Conservation (phyloP, 2,888 invertebrate genomes). For the Lithophane socia region DNA sequence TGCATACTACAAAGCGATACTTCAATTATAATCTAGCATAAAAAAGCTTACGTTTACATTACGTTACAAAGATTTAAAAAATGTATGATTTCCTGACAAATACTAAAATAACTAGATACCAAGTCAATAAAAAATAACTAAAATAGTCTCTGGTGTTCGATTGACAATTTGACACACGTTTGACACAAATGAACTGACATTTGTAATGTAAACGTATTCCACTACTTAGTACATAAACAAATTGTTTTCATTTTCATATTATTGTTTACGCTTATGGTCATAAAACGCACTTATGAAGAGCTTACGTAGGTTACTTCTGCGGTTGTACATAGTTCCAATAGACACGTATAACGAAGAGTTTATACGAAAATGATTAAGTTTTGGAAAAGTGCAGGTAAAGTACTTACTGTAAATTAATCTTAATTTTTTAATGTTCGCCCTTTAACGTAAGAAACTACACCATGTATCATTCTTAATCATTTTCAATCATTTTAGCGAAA, state of each 20-base stretch:
- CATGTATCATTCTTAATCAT: constrained; percentile 35
- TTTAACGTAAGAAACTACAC: constrained; percentile 12
- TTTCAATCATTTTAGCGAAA: constrained; percentile 81
- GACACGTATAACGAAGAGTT: constrained; percentile 64
- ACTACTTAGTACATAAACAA: constrained; percentile 67
- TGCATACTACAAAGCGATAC: background rate
- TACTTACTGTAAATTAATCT: constrained; percentile 23
- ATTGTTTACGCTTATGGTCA: constrained; percentile 78
- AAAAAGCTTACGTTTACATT: no score
- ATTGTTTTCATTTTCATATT: constrained; percentile 78
- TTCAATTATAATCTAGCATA: background rate
- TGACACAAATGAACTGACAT: constrained; percentile 53
- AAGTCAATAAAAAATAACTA: constrained; percentile 8
- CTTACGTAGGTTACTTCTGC: constrained; percentile 68
- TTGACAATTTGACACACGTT: constrained; percentile 11
- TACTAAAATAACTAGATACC: constrained; percentile 15
- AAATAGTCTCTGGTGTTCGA: constrained; percentile 20
- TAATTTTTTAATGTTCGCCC: constrained; percentile 25
- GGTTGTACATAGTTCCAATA: constrained; percentile 62
- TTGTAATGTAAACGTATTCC: constrained; percentile 67
- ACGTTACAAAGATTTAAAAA: background rate
- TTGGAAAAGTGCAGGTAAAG: constrained; percentile 93
- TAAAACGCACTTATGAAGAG: constrained; percentile 75
- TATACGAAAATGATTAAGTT: constrained; percentile 92
- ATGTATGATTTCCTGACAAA: background rate